Evolutionary conservation across 2,888 invertebrate genomes (phyloP).

Genomic region (Liodrosophila aerea): DNA sequence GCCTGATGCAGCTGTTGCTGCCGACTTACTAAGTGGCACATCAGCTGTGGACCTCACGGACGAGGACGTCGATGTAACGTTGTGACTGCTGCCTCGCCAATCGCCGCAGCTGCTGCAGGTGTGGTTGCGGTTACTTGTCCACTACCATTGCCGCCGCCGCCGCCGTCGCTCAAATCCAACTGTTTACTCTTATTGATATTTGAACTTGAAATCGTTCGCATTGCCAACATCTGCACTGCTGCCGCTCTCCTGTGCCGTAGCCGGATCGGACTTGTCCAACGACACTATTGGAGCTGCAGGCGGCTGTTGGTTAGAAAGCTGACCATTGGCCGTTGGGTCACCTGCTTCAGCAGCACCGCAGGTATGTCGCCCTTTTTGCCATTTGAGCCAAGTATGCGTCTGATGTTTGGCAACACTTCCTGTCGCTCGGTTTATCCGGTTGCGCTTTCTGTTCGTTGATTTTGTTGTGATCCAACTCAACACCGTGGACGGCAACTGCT

Average conservation of each 20-base stretch:
- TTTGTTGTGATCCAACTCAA: constrained; percentile 20
- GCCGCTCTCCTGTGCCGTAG: constrained; percentile 12
- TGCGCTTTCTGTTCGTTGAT: constrained; percentile 39
- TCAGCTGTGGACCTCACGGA: constrained; percentile 79
- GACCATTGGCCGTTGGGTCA: constrained; percentile 84
- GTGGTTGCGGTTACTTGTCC: constrained; percentile 59
- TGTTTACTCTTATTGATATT: constrained; percentile 78
- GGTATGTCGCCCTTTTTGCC: constrained; percentile 92
- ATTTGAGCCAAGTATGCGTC: constrained; percentile 92
- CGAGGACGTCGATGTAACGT: constrained; percentile 52
- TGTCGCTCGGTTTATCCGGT: constrained; percentile 52
- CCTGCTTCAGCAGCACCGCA: constrained; percentile 88
- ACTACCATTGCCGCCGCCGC: constrained; percentile 25
- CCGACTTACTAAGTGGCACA: background rate
- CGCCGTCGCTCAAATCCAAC: constrained; percentile 43
- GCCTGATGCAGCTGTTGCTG: constrained; percentile 60
- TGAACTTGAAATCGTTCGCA: too few relatives aligned
- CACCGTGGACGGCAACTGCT: constrained; percentile 29
- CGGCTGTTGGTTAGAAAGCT: constrained; percentile 66
- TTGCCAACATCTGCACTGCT: constrained; percentile 41
- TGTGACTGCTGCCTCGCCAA: constrained; percentile 63
- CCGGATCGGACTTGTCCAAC: too few relatives aligned
- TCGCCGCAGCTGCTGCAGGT: constrained; percentile 67
- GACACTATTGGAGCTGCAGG: constrained; percentile 78
- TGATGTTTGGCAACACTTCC: constrained; percentile 91